Base-by-base conservation (phyloP, 2,888 invertebrate species). In the Petrolisthes manimaculis region DNA sequence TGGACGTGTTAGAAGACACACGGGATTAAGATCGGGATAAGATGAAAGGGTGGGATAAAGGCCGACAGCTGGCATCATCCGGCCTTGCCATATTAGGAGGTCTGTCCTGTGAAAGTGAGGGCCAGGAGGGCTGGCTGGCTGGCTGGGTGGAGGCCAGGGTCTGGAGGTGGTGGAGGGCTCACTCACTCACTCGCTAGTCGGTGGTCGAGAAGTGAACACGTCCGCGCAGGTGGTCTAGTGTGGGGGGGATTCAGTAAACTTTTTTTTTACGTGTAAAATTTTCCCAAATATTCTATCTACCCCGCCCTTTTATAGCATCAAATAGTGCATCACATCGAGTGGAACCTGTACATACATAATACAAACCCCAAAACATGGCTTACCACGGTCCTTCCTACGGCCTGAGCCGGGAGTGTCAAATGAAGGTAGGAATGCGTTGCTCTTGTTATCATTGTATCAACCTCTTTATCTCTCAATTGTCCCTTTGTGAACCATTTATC, bases 341-440 rank as follows among this genome's bases (percentile, higher is more conserved):
- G 80, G 37, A 69, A 83, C 71, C n/a, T 69, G 82, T 56, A 53
- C 54, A 12, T 24, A 14, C 18, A 69, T 80, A 24, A 82, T 86
- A 86, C 51, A 82, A 37, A 12, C 55, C 21, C 51, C 21, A 54
- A 14, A 8, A 89, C 53, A 93, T 93, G 93, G 93, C 93, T 74
- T 92, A 92, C 91, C 92, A 92, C 91, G 93, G 93, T 91, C 93
- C 93, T 54, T 92, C 93, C 5, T 93, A 93, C 91, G 93, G 93
- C 88, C 92, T 93, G n/a, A 93, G 93, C 90, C 92, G 93, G 71
- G 93, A 93, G 90, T 93, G 93, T 88, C 93, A 93, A 91, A 92
- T 93, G 92, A 93, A 93, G 92, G 93, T 93, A 92, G 91, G 91
- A 4, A 67, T 51, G 3, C 53, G n/a, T 83, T 3, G 6, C 18